Conservation (phyloP, 2,888 invertebrate genomes). For the Microplitis deprimator region DNA sequence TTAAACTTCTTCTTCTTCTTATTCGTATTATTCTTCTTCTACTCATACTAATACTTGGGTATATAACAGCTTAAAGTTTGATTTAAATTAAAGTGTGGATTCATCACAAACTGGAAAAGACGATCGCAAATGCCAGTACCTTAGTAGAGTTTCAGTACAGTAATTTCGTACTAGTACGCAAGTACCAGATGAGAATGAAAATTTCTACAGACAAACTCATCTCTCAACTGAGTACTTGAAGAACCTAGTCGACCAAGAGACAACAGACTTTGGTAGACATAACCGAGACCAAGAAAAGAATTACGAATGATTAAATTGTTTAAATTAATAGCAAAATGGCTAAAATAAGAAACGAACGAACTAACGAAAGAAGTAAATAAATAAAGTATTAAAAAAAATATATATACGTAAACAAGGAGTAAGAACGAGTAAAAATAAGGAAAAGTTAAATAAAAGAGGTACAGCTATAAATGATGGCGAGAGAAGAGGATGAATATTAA, state of each 20-base stretch:
- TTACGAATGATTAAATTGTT: too few species aligned
- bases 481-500: conserved; percentile 63
- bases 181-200: conserved; percentile 1
- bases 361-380: too few species aligned
- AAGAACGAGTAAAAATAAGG: not conserved
- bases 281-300: too few species aligned
- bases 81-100: conserved; percentile 42
- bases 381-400: too few species aligned
- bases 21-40: not conserved
- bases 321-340: not conserved
- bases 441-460: conserved; percentile 38
- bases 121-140: conserved; percentile 14
- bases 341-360: conserved; percentile 3
- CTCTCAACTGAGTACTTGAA: not conserved
- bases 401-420: too few species aligned
- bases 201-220: not conserved
- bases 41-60: not conserved
- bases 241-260: not conserved
- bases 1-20: not conserved
- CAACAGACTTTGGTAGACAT: too few species aligned
- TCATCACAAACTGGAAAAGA: conserved; percentile 25
- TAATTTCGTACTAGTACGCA: not conserved
- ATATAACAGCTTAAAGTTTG: conserved; percentile 42
- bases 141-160: conserved; percentile 15
- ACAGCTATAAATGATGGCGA: conserved; percentile 48